phyloP scores from a whole-genome alignment of 2,113 vertebrate genomes.

The Rhodinocichla rosea region DNA sequence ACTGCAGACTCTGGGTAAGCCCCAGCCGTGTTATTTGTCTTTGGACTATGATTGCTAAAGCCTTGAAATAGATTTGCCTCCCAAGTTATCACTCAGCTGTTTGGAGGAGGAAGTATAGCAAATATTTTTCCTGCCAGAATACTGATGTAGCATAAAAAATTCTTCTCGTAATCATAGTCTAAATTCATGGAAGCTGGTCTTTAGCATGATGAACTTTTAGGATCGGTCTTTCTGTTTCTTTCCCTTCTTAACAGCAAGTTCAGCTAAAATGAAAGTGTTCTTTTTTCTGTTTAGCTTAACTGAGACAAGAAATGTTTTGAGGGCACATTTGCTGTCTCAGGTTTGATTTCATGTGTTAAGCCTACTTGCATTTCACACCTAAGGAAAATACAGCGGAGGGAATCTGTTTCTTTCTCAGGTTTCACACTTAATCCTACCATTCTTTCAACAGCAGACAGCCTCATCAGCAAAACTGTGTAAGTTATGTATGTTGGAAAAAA shows the following conservation, averaged over 20 bases:
- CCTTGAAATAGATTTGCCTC: background rate
- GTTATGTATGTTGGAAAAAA: background rate
- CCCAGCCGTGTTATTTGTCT: background rate
- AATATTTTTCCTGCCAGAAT: background rate
- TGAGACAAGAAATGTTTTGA: background rate
- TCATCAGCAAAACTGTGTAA: background rate
- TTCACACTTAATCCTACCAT: background rate
- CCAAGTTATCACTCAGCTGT: background rate
- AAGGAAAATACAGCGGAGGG: background rate
- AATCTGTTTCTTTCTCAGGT: background rate
- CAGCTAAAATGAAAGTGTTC: background rate
- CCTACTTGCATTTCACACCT: background rate
- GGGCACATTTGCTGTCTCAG: background rate
- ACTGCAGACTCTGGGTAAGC: background rate
- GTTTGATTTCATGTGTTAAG: background rate
- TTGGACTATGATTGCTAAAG: background rate
- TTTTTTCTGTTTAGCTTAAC: background rate
- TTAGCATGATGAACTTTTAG: background rate
- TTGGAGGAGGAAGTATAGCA: background rate
- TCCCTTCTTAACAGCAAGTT: background rate
- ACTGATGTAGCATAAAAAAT: background rate
- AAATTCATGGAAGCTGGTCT: background rate
- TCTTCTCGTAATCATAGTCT: background rate
- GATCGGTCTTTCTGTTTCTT: background rate
- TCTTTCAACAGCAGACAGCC: background rate